These are phyloP conservation scores for Muscicapa comitata DNA, from an alignment of 2,797 vertebrate species.

Conservation along the genomic window DNA sequence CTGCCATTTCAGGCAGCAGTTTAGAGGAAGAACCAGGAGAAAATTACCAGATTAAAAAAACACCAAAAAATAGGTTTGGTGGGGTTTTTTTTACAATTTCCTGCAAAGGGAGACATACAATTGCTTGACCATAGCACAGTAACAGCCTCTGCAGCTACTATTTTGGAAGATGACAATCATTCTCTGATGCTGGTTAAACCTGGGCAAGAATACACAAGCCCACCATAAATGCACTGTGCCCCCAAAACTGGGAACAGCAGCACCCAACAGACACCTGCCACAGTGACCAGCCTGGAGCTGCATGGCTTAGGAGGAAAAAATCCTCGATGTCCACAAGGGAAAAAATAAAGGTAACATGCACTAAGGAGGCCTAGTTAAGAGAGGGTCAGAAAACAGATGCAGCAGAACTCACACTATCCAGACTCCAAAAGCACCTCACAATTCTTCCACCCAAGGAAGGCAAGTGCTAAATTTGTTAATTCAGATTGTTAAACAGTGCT, in stretches of 20 bases:
- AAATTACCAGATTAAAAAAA: neutral
- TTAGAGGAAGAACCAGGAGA: neutral
- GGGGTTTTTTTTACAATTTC: neutral
- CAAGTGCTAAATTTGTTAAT: neutral
- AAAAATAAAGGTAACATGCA: neutral
- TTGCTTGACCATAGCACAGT: neutral
- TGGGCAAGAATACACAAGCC: neutral
- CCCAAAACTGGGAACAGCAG: neutral
- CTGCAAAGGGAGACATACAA: neutral
- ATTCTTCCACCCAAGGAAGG: neutral
- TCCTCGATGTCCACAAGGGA: neutral
- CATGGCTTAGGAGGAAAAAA: neutral
- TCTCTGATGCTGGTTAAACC: neutral
- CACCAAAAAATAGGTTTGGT: neutral
- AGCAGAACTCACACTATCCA: neutral
- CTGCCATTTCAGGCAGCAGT: neutral
- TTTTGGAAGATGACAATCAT: neutral
- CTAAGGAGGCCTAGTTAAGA: neutral
- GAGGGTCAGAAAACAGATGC: neutral
- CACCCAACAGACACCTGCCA: neutral
- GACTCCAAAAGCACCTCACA: neutral
- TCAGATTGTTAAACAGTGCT: neutral
- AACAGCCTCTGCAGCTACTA: neutral
- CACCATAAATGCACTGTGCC: rapidly evolving
- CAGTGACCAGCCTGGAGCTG: neutral